phyloP scores from a whole-genome alignment of 2,888 invertebrate genomes.

The Ormyrus rosae region DNA sequence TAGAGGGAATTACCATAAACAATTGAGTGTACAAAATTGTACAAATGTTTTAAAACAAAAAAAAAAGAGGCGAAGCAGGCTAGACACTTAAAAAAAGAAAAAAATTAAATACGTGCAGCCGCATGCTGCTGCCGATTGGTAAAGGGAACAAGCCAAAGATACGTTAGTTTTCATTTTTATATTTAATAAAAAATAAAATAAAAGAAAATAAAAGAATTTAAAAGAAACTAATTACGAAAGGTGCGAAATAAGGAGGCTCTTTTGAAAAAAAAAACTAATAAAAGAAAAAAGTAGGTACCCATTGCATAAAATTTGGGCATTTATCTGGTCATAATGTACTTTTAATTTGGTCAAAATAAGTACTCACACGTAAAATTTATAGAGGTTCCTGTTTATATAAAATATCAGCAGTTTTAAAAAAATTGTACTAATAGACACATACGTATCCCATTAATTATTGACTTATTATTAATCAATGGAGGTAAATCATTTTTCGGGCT shows the following conservation, averaged over 20 bases:
- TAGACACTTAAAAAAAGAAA: slow-evolving; percentile 56
- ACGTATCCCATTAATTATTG: slow-evolving; percentile 45
- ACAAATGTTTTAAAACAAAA: slow-evolving; percentile 63
- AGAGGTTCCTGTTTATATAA: no score
- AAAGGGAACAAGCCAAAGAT: slow-evolving; percentile 91
- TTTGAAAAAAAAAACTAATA: not conserved
- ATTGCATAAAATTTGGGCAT: no score
- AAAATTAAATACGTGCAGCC: slow-evolving; percentile 70
- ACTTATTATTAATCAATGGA: slow-evolving; percentile 62
- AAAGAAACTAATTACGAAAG: slow-evolving; percentile 40
- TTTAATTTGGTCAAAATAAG: no score
- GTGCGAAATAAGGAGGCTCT: slow-evolving; percentile 4
- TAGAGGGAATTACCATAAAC: slow-evolving; percentile 48
- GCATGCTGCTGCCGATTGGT: slow-evolving; percentile 79
- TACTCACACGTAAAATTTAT: no score
- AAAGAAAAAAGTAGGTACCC: no score
- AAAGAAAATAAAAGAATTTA: slow-evolving; percentile 75
- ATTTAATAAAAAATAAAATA: slow-evolving; percentile 83
- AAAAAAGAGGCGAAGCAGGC: slow-evolving; percentile 20
- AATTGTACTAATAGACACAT: not conserved
- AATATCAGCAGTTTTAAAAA: not conserved
- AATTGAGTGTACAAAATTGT: slow-evolving; percentile 71
- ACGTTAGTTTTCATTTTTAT: slow-evolving; percentile 83
- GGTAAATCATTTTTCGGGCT: slow-evolving; percentile 64
- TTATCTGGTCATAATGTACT: no score